Base-by-base conservation (phyloP, 2,797 vertebrate genomes). In the Acrossocheilus fasciatus region DNA sequence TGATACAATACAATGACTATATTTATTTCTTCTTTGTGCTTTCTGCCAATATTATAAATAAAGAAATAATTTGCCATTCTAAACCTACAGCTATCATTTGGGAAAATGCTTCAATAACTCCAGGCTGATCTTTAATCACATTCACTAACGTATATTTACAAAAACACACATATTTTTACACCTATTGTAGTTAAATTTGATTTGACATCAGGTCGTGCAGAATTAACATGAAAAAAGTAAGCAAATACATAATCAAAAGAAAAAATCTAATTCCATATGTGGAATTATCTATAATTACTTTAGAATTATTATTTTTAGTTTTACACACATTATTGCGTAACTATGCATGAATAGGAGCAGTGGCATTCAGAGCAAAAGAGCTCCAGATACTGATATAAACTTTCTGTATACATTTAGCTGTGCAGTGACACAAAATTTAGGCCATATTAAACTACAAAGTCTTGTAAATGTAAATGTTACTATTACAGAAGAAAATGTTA, bases 381-480 rank as follows among this genome's bases (percentile, higher is more conserved):
- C 26, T 39, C 50, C 8, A 64, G 77, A 20, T 41, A n/a, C 2
- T 26, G n/a, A 43, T 83, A 73, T 72, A 26, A 23, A 6, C 7
- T 39, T 77, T 54, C n/a, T 84, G 62, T 78, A 78, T 52, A 68
- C 34, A 50, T 66, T 69, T 68, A 68, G 47, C 10, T 6, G 10
- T 5, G 39, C n/a, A 45, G 43, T 36, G 66, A 69, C 2, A 3
- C 15, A 69, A 41, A 69, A 26, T 15, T 2, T 64, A 30, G 34
- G 20, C 20, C 15, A 43, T 54, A 41, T 12, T 78, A 57, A 57
- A 69, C 74, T 23, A 69, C 64, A 66, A 30, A n/a, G 3, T 26
- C 34, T 23, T 12, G 45, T 17, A 23, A 85, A 85, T 12, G 45
- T 17, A 23, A 85, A 85, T 85, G 39, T 85, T 85, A 70, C 39